A percentile compares a stretch with the other conserved stretches of the same genome.
phyloP scores from a whole-genome alignment of 2,888 invertebrate genomes.

The Tricholauxania praeusta region DNA sequence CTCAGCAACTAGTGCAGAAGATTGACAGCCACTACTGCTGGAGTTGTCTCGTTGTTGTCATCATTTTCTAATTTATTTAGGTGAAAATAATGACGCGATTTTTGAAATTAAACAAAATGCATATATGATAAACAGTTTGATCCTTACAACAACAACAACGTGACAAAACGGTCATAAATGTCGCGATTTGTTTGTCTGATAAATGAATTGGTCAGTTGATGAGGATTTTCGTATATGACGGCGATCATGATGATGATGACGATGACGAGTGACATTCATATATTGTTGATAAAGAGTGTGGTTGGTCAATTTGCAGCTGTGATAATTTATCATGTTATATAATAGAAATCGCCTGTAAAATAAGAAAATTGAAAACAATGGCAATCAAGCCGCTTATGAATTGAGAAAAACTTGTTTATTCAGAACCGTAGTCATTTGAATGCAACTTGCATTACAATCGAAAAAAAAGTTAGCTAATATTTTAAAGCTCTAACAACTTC shows the following conservation, averaged over 20 bases:
- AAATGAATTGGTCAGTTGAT: conserved; percentile 27
- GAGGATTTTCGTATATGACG: conserved; percentile 8
- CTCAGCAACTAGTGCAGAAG: no score
- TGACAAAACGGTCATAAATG: conserved; percentile 32
- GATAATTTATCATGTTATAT: conserved; percentile 17
- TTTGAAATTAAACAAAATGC: conserved; percentile 16
- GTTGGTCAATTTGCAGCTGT: conserved; percentile 32
- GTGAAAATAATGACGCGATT: conserved; percentile 9
- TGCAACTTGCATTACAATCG: not conserved
- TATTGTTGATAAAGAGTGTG: conserved; percentile 15
- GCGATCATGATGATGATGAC: not conserved
- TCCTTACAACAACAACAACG: conserved; percentile 8
- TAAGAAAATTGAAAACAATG: conserved; percentile 5
- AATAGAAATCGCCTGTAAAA: not conserved
- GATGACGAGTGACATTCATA: not conserved
- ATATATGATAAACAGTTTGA: conserved; percentile 24
- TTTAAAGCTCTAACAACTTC: no score
- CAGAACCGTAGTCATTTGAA: not conserved
- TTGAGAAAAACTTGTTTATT: not conserved
- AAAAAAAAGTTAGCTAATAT: no score
- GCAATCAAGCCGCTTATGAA: conserved; percentile 10
- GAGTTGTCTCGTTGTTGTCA: not conserved
- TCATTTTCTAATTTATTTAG: conserved; percentile 23
- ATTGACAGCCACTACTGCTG: not conserved
- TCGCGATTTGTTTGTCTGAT: conserved; percentile 30